Conservation (phyloP, 2,888 invertebrate genomes). For the Cyclophora albipunctata region DNA sequence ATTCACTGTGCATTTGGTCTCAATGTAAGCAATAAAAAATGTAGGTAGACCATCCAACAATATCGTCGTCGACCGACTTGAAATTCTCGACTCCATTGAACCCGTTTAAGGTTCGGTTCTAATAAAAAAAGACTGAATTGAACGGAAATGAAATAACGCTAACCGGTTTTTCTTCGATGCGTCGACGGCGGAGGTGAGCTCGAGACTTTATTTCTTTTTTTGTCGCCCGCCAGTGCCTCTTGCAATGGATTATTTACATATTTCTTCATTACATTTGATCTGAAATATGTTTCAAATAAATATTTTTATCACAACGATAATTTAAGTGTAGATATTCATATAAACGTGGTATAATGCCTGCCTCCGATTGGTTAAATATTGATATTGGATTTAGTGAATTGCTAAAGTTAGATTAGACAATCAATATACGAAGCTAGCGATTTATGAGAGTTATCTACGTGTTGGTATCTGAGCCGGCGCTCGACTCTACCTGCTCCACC, state of each 20-base stretch:
- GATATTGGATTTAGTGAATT: no score
- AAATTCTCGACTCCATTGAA: constrained; percentile 48
- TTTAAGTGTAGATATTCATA: no score
- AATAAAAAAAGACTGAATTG: constrained; percentile 65
- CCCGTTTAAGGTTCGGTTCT: constrained; percentile 56
- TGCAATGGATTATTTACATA: constrained; percentile 21
- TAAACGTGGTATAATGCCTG: no score
- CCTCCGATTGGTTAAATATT: no score
- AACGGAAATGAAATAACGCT: constrained; percentile 71
- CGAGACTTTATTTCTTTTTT: constrained; percentile 41
- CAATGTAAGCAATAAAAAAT: constrained; percentile 9
- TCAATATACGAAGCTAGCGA: no score
- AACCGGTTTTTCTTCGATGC: constrained; percentile 64
- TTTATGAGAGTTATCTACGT: no score
- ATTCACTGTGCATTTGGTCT: background rate
- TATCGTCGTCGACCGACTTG: constrained; percentile 10
- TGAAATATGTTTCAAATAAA: background rate
- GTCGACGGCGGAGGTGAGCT: constrained; percentile 37
- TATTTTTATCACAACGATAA: no score
- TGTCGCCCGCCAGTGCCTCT: constrained; percentile 33
- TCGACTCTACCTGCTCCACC: no score
- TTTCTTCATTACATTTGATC: constrained; percentile 5
- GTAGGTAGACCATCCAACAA: constrained; percentile 11
- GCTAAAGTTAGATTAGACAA: no score
- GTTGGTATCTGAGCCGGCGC: no score